A percentile compares a stretch with the other conserved stretches of the same genome.
phyloP scores from a whole-genome alignment of 2,797 vertebrate genomes.

The Chrysocyon brachyurus region DNA sequence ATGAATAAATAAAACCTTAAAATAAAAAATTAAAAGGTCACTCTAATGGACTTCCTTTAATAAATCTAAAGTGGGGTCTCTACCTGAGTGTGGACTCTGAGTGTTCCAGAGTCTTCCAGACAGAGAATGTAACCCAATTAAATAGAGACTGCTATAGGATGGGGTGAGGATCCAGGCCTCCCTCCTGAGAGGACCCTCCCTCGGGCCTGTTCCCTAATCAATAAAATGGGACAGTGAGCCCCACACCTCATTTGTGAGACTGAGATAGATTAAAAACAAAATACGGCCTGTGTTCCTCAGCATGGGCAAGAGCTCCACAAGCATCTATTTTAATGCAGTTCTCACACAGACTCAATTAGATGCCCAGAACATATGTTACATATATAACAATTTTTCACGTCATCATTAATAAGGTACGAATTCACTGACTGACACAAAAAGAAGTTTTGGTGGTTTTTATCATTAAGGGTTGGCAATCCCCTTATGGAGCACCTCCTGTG shows the following conservation, averaged over 20 bases:
- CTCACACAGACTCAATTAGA: not conserved
- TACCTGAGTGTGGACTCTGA: not conserved
- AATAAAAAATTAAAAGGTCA: not conserved
- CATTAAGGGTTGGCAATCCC: not conserved
- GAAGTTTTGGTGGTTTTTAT: not conserved
- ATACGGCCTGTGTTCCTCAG: too few relatives aligned
- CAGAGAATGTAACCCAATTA: not conserved
- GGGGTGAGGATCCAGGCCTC: too few relatives aligned
- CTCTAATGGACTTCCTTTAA: not conserved
- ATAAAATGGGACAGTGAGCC: not conserved
- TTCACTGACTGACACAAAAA: too few relatives aligned
- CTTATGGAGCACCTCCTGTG: not conserved
- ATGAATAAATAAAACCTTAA: too few relatives aligned
- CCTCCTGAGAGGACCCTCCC: rapidly evolving
- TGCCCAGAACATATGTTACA: not conserved
- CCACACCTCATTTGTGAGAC: not conserved
- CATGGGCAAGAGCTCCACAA: not conserved
- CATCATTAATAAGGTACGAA: not conserved
- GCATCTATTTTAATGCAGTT: not conserved
- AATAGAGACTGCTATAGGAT: not conserved
- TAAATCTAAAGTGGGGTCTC: not conserved
- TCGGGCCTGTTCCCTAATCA: not conserved
- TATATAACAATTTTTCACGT: not conserved
- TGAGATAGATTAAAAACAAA: not conserved
- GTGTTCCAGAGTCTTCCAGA: not conserved